Conservation (phyloP, 1,140 invertebrate genomes). For the Holotrichia oblita region DNA sequence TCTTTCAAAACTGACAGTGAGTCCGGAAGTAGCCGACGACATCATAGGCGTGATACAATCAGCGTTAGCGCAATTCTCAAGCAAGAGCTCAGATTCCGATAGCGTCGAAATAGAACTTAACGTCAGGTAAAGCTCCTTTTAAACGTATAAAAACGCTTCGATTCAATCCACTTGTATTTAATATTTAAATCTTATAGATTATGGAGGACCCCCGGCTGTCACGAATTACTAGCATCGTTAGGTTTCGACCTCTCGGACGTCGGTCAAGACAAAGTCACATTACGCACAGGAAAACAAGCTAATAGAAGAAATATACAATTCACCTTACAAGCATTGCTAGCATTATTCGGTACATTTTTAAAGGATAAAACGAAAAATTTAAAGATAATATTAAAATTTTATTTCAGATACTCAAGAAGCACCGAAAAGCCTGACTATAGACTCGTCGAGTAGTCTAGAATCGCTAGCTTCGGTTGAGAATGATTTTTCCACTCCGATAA, state of each 20-base stretch:
- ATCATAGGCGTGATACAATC: slow-evolving; percentile 87
- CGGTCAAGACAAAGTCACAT: slow-evolving; percentile 90
- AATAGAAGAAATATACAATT: slow-evolving; percentile 91
- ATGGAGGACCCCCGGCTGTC: slow-evolving; percentile 91
- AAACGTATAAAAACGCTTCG: not conserved
- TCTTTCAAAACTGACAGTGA: slow-evolving; percentile 81
- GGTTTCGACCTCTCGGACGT: slow-evolving; percentile 96
- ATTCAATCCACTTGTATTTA: not conserved
- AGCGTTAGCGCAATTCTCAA: slow-evolving; percentile 78
- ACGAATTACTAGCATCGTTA: slow-evolving; percentile 91
- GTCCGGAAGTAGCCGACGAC: slow-evolving; percentile 84
- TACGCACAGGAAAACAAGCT: slow-evolving; percentile 89
- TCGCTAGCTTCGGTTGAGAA: slow-evolving; percentile 75
- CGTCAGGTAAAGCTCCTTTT: slow-evolving; percentile 68
- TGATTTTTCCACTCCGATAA: slow-evolving; percentile 70
- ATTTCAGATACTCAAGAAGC: slow-evolving; percentile 90
- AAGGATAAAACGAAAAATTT: no score
- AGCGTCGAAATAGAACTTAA: slow-evolving; percentile 81
- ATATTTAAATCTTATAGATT: slow-evolving; percentile 64
- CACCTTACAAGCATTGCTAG: slow-evolving; percentile 89
- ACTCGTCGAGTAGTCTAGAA: slow-evolving; percentile 85
- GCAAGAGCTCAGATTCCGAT: slow-evolving; percentile 74
- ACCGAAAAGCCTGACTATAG: slow-evolving; percentile 84
- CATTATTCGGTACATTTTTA: slow-evolving; percentile 82
- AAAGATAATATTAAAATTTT: slow-evolving; percentile 24